phyloP scores from a whole-genome alignment of 2,888 invertebrate genomes.

The Dicyrtoma fusca region DNA sequence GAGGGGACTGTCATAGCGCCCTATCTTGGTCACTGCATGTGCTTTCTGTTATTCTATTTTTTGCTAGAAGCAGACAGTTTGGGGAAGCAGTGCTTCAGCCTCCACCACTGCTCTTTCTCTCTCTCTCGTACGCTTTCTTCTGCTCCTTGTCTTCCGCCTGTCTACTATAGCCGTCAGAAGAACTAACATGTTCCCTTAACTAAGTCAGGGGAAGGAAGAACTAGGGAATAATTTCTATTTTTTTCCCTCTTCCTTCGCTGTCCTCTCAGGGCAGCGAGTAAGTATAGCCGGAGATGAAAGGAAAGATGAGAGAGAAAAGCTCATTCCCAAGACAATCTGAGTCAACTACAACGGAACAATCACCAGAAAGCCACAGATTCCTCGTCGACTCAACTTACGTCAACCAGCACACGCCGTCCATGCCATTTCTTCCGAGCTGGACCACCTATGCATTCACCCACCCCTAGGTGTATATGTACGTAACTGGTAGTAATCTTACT shows the following conservation, averaged over 20 bases:
- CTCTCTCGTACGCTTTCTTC: background rate
- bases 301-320: conserved; percentile 13
- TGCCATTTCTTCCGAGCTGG: background rate
- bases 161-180: conserved; percentile 15
- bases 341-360: conserved; percentile 2
- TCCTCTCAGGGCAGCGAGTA: background rate
- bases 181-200: conserved; percentile 2
- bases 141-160: background rate
- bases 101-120: no score
- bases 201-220: conserved; percentile 4
- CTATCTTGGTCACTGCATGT: no score
- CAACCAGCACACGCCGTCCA: no score
- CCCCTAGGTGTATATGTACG: background rate
- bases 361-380: conserved; percentile 18
- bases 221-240: conserved; percentile 1
- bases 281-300: conserved; percentile 13
- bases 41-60: no score
- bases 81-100: no score
- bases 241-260: conserved; percentile 10
- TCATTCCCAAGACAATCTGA: conserved; percentile 33
- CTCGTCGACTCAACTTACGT: background rate
- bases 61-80: no score
- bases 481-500: background rate
- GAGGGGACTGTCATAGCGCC: no score
- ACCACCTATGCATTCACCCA: background rate